phyloP scores from a whole-genome alignment of 1,140 invertebrate genomes.

The Prorops nasuta region DNA sequence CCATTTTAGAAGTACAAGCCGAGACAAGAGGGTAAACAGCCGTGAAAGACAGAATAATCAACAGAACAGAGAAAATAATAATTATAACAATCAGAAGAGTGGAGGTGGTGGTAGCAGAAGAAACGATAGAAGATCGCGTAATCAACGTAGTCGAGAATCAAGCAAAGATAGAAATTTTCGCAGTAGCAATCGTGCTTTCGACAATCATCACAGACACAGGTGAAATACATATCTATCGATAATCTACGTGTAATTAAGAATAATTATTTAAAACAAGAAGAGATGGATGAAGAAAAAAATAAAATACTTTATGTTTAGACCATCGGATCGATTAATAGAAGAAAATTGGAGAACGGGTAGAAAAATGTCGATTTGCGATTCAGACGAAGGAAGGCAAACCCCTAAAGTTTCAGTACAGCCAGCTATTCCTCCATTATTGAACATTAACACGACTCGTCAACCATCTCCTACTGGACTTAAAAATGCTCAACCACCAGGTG shows the following conservation, averaged over 20 bases:
- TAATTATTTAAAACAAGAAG: background rate
- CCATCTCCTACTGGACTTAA: conserved; percentile 28
- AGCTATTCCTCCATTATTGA: conserved; percentile 17
- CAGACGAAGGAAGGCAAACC: conserved; percentile 42
- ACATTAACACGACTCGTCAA: conserved; percentile 29
- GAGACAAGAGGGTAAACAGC: conserved; percentile 46
- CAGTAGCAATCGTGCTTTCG: conserved; percentile 31
- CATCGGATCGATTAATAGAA: conserved; percentile 32
- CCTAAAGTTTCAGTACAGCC: conserved; percentile 30
- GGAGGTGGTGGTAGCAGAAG: conserved; percentile 31
- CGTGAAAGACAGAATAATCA: conserved; percentile 51
- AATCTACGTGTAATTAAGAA: conserved; percentile 8
- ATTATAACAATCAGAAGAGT: conserved; percentile 47
- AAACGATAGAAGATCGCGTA: conserved; percentile 37
- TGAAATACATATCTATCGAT: conserved; percentile 10
- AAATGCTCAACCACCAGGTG: conserved; percentile 42
- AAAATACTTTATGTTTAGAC: conserved; percentile 8
- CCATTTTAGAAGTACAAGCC: conserved; percentile 37
- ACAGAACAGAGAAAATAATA: conserved; percentile 52
- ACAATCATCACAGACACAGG: conserved; percentile 43
- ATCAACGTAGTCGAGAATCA: conserved; percentile 47
- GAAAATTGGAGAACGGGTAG: conserved; percentile 53
- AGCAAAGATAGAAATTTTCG: conserved; percentile 51
- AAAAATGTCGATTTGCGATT: conserved; percentile 44
- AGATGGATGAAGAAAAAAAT: too few relatives aligned